phyloP scores from a whole-genome alignment of 2,113 vertebrate genomes.

The Leucopsar rothschildi region DNA sequence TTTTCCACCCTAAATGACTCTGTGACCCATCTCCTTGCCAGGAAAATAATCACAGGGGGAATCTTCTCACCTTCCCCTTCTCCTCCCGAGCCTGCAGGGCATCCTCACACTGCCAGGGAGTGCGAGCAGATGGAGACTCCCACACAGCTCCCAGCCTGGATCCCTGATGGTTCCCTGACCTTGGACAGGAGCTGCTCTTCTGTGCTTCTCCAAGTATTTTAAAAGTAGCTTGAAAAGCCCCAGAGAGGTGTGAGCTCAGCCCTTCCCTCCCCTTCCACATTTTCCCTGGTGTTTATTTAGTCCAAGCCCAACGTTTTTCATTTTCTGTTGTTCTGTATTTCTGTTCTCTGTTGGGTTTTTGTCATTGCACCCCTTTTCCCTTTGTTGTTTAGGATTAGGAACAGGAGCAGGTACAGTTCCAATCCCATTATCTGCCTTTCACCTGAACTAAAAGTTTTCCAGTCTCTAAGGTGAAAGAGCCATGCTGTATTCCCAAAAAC shows the following conservation, averaged over 20 bases:
- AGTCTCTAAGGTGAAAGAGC: not conserved
- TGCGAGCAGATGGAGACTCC: not conserved
- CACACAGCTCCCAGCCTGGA: not conserved
- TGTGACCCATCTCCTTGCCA: not conserved
- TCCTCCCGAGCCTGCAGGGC: not conserved
- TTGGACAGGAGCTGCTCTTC: not conserved
- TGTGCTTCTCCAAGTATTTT: not conserved
- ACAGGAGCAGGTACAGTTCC: not conserved
- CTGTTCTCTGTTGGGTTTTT: not conserved
- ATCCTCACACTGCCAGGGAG: not conserved
- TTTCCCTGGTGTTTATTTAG: not conserved
- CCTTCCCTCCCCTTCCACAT: not conserved
- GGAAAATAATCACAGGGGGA: not conserved
- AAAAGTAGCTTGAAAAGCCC: not conserved
- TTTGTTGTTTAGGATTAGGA: not conserved
- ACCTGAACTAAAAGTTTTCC: not conserved
- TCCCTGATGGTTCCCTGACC: not conserved
- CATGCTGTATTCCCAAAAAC: not conserved
- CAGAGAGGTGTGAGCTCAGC: not conserved
- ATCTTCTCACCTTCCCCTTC: not conserved
- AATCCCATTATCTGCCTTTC: not conserved
- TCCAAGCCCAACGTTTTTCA: not conserved
- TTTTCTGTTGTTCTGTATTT: not conserved
- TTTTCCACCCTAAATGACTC: not conserved
- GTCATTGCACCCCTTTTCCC: not conserved